Percentiles rank a stretch among this genome's conserved stretches.
Evolutionary conservation across 1,140 invertebrate species (phyloP).

Genomic region (Amyelois transitella): DNA sequence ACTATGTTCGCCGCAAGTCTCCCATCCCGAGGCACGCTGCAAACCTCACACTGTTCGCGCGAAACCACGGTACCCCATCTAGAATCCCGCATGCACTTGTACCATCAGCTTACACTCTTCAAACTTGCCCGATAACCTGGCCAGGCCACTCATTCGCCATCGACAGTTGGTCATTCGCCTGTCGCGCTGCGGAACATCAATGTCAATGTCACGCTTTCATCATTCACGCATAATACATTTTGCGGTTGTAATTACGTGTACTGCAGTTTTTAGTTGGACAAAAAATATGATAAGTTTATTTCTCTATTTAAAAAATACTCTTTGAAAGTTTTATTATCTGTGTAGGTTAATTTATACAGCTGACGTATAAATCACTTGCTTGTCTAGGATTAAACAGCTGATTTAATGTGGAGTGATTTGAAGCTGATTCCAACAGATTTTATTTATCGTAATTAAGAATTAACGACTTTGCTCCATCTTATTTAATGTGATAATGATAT

Average conservation of each 20-base stretch:
- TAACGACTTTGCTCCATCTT: not conserved
- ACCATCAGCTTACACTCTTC: constrained; percentile 4
- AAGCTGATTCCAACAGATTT: not conserved
- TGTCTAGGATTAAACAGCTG: not conserved
- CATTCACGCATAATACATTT: not conserved
- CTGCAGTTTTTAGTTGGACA: too few species aligned
- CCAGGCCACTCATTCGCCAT: not conserved
- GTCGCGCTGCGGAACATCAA: constrained; percentile 19
- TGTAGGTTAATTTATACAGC: not conserved
- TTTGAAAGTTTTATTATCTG: not conserved
- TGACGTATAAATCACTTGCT: not conserved
- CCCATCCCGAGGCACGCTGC: constrained; percentile 57
- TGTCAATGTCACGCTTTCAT: constrained; percentile 43
- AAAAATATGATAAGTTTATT: too few species aligned
- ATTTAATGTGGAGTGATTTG: not conserved
- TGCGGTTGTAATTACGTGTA: too few species aligned
- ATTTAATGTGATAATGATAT: not conserved
- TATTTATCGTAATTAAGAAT: too few species aligned
- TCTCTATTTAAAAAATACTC: too few species aligned
- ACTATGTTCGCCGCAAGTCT: constrained; percentile 68
- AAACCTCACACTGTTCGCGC: constrained; percentile 63
- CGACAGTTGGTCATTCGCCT: constrained; percentile 12
- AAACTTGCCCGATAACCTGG: not conserved
- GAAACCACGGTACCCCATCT: constrained; percentile 54
- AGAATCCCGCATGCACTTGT: constrained; percentile 23